Conservation (phyloP, 1,140 invertebrate genomes). For the Mylabris phalerata region DNA sequence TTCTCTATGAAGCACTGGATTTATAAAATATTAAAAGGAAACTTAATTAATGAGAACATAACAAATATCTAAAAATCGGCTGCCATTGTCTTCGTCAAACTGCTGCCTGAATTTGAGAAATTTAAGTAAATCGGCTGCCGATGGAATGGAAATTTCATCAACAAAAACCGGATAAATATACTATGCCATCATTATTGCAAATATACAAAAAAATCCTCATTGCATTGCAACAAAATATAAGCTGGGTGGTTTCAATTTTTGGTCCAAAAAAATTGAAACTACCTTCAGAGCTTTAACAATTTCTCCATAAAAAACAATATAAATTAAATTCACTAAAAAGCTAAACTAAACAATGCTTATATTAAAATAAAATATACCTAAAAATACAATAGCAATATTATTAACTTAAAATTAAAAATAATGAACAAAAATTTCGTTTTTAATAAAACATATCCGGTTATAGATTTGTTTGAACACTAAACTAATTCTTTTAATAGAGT, state of each 20-base stretch:
- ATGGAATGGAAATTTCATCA: constrained; percentile 23
- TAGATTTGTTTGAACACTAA: constrained; percentile 10
- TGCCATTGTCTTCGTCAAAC: constrained; percentile 10
- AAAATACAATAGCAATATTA: constrained; percentile 24
- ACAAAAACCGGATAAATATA: constrained; percentile 3
- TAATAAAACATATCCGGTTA: constrained; percentile 8
- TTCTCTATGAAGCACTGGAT: neutral
- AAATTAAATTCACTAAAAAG: constrained; percentile 25
- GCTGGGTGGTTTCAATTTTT: neutral
- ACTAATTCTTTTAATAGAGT: constrained; percentile 8
- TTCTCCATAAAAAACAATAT: neutral
- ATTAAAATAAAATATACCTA: constrained; percentile 29
- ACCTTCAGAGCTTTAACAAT: too few species aligned
- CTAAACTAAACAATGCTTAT: constrained; percentile 29
- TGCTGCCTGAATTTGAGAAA: constrained; percentile 21
- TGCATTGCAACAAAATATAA: constrained; percentile 17
- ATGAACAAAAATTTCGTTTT: constrained; percentile 8
- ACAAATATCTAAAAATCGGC: neutral
- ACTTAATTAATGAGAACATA: neutral
- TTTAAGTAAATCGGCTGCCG: constrained; percentile 22
- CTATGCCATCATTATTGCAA: constrained; percentile 19
- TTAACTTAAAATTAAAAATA: constrained; percentile 24
- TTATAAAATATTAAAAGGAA: neutral
- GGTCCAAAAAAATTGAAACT: too few species aligned
- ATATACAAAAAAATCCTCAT: constrained; percentile 7